Evolutionary conservation across 1,140 invertebrate species (phyloP).

Genomic region (Oryctes rhinoceros): DNA sequence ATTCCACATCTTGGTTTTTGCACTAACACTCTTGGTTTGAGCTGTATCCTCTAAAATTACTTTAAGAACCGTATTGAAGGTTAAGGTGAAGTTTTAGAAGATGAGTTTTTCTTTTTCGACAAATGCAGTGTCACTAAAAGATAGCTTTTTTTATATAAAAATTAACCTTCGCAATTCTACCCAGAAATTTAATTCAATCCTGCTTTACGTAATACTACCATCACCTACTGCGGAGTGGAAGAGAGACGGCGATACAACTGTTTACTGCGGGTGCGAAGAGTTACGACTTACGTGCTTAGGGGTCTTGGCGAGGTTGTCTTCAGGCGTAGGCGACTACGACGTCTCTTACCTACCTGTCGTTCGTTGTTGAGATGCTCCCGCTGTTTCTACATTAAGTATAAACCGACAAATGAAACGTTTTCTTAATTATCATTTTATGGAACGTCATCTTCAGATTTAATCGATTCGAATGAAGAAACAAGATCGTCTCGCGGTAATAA

Average conservation of each 20-base stretch:
- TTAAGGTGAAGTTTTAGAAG: too few relatives aligned
- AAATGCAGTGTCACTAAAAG: too few relatives aligned
- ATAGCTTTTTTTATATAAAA: too few relatives aligned
- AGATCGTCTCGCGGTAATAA: constrained; percentile 5
- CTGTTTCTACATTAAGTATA: constrained; percentile 22
- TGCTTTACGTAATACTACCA: neutral
- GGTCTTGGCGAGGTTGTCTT: neutral
- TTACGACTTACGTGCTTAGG: neutral
- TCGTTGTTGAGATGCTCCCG: neutral
- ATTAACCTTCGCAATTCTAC: too few relatives aligned
- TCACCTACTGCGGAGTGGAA: neutral
- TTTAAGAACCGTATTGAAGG: too few relatives aligned
- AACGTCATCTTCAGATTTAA: constrained; percentile 37
- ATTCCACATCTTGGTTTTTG: too few relatives aligned
- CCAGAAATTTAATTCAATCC: neutral
- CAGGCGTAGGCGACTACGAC: neutral
- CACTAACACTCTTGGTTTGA: too few relatives aligned
- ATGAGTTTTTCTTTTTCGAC: too few relatives aligned
- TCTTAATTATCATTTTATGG: constrained; percentile 36
- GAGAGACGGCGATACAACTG: neutral
- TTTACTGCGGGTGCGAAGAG: neutral
- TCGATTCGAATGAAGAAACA: constrained; percentile 17
- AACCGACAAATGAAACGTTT: constrained; percentile 34
- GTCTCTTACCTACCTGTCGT: neutral
- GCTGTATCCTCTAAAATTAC: too few relatives aligned